These are phyloP conservation scores for Nautilus pompilius DNA, from an alignment of 1,140 invertebrate genomes.

Conservation along the genomic window DNA sequence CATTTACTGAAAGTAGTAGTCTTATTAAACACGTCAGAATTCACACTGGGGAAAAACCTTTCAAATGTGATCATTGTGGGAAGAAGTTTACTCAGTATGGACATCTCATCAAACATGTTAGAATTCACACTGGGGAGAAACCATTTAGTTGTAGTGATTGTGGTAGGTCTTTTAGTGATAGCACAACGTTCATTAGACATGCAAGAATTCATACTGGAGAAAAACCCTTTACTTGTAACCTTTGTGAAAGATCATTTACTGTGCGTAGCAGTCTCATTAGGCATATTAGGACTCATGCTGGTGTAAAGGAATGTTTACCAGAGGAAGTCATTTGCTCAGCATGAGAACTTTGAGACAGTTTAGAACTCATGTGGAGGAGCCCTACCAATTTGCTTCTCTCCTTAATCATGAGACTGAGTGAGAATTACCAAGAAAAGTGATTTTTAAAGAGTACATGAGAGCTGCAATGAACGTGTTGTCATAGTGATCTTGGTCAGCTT, in stretches of 20 bases:
- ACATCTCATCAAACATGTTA: constrained; percentile 62
- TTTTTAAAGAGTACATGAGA: no score
- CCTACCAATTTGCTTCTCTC: no score
- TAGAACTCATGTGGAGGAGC: no score
- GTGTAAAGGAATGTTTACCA: no score
- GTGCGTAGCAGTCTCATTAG: constrained; percentile 3
- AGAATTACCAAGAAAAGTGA: no score
- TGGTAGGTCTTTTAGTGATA: constrained; percentile 42
- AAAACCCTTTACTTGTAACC: constrained; percentile 15
- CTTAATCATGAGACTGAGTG: no score
- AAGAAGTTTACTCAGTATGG: constrained; percentile 73
- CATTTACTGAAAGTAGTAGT: constrained; percentile 79
- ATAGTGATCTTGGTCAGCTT: no score
- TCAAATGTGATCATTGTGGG: constrained; percentile 81
- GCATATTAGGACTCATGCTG: constrained; percentile 38
- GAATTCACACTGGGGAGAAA: constrained; percentile 58
- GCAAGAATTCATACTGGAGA: constrained; percentile 3
- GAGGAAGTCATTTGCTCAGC: no score
- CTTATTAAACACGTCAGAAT: constrained; percentile 43
- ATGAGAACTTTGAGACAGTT: no score
- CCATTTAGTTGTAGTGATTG: constrained; percentile 17
- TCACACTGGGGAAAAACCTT: constrained; percentile 82
- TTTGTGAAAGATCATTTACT: constrained; percentile 11
- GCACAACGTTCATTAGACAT: constrained; percentile 57
- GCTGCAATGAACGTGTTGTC: no score